Evolutionary conservation across 2,113 vertebrate species (phyloP).

Genomic region (Lota lota): DNA sequence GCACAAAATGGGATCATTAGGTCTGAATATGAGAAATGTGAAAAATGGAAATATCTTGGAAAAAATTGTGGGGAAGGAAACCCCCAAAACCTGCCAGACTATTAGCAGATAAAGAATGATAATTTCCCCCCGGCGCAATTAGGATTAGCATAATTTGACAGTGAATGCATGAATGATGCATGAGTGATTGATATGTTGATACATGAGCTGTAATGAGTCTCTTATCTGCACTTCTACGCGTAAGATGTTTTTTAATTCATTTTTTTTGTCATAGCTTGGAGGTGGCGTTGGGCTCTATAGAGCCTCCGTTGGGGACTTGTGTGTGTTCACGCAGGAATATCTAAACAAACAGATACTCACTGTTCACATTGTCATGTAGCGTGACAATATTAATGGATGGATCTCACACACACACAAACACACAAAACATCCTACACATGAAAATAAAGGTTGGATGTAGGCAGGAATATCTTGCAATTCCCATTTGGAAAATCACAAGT

Average conservation of each 20-base stretch:
- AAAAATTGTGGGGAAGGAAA: slow-evolving; percentile 45
- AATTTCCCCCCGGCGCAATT: slow-evolving; percentile 66
- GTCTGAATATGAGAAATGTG: slow-evolving; percentile 62
- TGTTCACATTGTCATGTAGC: not conserved
- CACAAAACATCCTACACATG: too few species aligned
- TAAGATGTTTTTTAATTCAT: not conserved
- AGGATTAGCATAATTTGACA: slow-evolving; percentile 73
- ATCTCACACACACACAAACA: too few species aligned
- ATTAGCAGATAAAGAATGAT: slow-evolving; percentile 70
- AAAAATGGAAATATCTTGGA: slow-evolving; percentile 62
- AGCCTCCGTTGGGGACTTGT: not conserved
- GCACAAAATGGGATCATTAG: slow-evolving; percentile 70
- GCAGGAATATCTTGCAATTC: too few species aligned
- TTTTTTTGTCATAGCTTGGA: not conserved
- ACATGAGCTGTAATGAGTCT: slow-evolving; percentile 55
- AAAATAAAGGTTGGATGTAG: too few species aligned
- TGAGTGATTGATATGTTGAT: slow-evolving; percentile 70
- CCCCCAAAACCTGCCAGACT: slow-evolving; percentile 62
- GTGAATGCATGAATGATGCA: slow-evolving; percentile 62
- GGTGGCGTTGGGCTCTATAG: not conserved
- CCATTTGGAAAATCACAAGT: too few species aligned
- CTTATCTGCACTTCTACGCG: slow-evolving; percentile 53
- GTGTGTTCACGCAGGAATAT: not conserved
- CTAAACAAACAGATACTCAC: not conserved
- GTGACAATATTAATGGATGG: not conserved